Evolutionary conservation across 2,113 vertebrate species (phyloP).

Genomic region (Ceyx melanurus): DNA sequence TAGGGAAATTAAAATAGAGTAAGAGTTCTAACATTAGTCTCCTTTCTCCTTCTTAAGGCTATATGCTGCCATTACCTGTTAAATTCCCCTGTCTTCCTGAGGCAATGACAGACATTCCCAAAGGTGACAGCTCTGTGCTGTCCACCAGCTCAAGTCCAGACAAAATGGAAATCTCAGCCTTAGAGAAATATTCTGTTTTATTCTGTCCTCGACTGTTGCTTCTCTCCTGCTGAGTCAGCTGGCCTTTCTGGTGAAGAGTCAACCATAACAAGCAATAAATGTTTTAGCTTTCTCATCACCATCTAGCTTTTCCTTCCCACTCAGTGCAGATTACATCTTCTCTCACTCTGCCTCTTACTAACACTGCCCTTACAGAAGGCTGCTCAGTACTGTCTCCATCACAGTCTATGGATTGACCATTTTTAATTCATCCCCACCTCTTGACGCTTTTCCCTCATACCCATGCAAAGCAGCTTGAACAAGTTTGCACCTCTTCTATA

Average conservation of each 20-base stretch:
- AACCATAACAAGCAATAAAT: not conserved
- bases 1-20: not conserved
- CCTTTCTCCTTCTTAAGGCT: not conserved
- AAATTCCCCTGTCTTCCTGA: not conserved
- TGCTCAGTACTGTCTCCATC: not conserved
- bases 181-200: not conserved
- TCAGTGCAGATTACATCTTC: not conserved
- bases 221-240: not conserved
- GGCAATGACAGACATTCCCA: not conserved
- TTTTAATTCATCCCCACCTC: not conserved
- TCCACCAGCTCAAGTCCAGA: not conserved
- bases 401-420: fast-evolving
- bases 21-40: not conserved
- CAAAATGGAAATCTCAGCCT: not conserved
- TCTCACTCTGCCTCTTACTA: not conserved
- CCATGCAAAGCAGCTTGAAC: not conserved
- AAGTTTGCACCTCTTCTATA: not conserved
- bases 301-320: not conserved
- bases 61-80: fast-evolving
- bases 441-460: not conserved
- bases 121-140: not conserved
- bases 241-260: not conserved
- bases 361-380: not conserved
- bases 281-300: not conserved
- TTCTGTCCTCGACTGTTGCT: not conserved